A percentile compares a stretch with the other conserved stretches of the same genome.
Conservation (phyloP, 2,797 vertebrate species). For the Gymnodraco acuticeps region DNA sequence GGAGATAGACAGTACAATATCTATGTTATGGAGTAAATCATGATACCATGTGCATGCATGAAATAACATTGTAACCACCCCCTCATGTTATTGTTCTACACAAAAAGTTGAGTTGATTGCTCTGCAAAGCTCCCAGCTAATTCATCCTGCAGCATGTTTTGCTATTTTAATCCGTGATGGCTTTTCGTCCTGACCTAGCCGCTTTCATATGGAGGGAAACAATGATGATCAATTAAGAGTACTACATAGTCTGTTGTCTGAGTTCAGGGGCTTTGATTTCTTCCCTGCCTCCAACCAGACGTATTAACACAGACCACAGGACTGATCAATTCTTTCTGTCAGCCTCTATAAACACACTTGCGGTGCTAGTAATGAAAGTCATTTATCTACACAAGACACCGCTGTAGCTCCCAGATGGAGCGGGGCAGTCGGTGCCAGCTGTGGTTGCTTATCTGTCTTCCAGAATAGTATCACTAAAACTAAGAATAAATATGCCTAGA, state of each 20-base stretch:
- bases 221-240: constrained; percentile 22
- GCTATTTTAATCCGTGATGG: constrained; percentile 1
- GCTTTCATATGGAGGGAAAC: constrained; percentile 14
- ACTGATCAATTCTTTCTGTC: constrained; percentile 56
- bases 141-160: constrained; percentile 15
- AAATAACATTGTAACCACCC: no score
- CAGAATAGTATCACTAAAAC: constrained; percentile 11
- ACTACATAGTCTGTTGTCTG: not conserved
- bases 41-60: no score
- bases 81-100: no score
- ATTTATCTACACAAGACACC: constrained; percentile 51
- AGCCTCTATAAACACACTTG: constrained; percentile 46
- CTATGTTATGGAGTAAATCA: no score
- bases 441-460: constrained; percentile 22
- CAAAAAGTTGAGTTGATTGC: constrained; percentile 28
- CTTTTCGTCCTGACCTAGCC: constrained; percentile 34
- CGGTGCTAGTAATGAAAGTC: constrained; percentile 51
- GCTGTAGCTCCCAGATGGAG: constrained; percentile 52
- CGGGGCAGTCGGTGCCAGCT: constrained; percentile 32
- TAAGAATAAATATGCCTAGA: constrained; percentile 1
- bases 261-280: constrained; percentile 24
- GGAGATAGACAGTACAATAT: no score
- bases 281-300: constrained; percentile 23
- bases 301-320: constrained; percentile 12
- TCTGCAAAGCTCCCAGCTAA: constrained; percentile 24